These are phyloP conservation scores for Thunnus maccoyii DNA, from an alignment of 2,113 vertebrate species.

Conservation along the genomic window DNA sequence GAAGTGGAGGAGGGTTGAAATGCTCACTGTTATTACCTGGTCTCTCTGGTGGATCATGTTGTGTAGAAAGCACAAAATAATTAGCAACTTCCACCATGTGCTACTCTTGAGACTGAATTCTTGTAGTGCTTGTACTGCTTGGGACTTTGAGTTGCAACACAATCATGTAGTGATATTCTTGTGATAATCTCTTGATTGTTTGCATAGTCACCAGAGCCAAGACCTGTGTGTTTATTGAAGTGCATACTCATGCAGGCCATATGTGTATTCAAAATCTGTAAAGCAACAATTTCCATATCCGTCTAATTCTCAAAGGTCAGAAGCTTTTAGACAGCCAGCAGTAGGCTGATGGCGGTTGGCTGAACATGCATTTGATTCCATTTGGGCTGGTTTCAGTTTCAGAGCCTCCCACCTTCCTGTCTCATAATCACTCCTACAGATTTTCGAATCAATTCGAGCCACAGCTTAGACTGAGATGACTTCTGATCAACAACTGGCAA, in stretches of 20 bases:
- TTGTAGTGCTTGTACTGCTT: not conserved
- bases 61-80: constrained; percentile 34
- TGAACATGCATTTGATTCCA: constrained; percentile 76
- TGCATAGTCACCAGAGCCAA: constrained; percentile 35
- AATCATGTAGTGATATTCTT: constrained; percentile 6
- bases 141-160: not conserved
- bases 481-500: constrained; percentile 64
- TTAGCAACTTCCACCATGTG: constrained; percentile 6
- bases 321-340: constrained; percentile 65
- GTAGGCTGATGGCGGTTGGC: constrained; percentile 76
- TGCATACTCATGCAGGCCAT: constrained; percentile 17
- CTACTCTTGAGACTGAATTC: constrained; percentile 8
- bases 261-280: constrained; percentile 51
- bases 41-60: constrained; percentile 34
- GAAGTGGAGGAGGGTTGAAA: constrained; percentile 65
- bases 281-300: constrained; percentile 75
- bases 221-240: constrained; percentile 5
- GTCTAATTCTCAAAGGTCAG: constrained; percentile 79
- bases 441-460: constrained; percentile 61
- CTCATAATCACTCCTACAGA: constrained; percentile 78
- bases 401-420: constrained; percentile 82
- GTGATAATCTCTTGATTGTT: constrained; percentile 25
- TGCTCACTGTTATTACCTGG: constrained; percentile 57
- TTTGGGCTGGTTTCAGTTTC: constrained; percentile 81
- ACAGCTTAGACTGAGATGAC: constrained; percentile 31